Percentiles rank a stretch among this genome's conserved stretches.
These are phyloP conservation scores for Cavia aperea DNA, from an alignment of 2,113 vertebrate genomes.

Conservation along the genomic window DNA sequence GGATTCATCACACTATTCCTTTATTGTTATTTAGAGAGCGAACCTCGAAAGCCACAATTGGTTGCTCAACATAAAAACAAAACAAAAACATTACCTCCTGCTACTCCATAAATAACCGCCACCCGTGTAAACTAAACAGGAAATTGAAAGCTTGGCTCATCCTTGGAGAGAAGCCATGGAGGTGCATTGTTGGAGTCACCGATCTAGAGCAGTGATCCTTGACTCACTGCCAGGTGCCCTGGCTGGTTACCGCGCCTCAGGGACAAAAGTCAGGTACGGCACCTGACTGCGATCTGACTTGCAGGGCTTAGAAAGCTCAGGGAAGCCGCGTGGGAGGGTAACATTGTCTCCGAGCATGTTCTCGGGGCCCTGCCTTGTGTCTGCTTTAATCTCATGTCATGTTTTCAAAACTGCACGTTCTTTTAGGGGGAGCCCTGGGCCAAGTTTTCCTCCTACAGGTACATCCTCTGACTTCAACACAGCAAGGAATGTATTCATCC, in stretches of 20 bases:
- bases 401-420: conserved; percentile 44
- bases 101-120: conserved; percentile 54
- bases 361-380: conserved; percentile 29
- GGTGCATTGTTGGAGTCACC: background rate
- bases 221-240: conserved; percentile 56
- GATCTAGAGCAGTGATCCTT: conserved; percentile 28
- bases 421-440: conserved; percentile 21
- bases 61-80: conserved; percentile 52
- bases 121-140: conserved; percentile 53
- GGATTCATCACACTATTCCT: background rate
- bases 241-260: conserved; percentile 39
- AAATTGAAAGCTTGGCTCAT: conserved; percentile 52
- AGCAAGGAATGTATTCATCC: conserved; percentile 3
- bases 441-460: conserved; percentile 49
- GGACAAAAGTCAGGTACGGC: conserved; percentile 31
- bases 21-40: conserved; percentile 41
- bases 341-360: conserved; percentile 34
- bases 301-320: conserved; percentile 35
- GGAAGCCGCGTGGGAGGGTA: conserved; percentile 41
- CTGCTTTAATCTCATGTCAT: background rate
- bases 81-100: background rate
- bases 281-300: conserved; percentile 19
- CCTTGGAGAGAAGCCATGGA: conserved; percentile 55
- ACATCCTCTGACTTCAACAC: conserved; percentile 42
- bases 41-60: conserved; percentile 48